These are phyloP conservation scores for Eustalomyia histrio DNA, from an alignment of 2,888 invertebrate genomes.

Conservation along the genomic window DNA sequence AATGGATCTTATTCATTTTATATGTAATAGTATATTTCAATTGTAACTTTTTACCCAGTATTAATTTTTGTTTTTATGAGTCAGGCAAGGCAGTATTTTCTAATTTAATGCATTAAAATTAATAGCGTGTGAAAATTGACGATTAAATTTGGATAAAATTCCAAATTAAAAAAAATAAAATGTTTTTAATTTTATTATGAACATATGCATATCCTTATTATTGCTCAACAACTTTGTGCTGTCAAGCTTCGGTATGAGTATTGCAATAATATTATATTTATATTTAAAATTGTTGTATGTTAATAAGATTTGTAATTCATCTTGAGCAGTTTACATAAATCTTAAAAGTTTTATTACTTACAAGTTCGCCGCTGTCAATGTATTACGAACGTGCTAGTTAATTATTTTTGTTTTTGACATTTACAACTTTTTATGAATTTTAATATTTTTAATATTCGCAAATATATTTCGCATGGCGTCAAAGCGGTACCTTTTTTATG, in stretches of 20 bases:
- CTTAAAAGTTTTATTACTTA: constrained; percentile 11
- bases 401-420: not conserved
- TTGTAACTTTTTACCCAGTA: constrained; percentile 35
- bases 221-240: not conserved
- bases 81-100: not conserved
- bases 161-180: not conserved
- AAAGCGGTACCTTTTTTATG: constrained; percentile 56
- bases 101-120: constrained; percentile 36
- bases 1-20: constrained; percentile 51
- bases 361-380: constrained; percentile 58
- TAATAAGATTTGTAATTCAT: not conserved
- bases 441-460: constrained; percentile 51
- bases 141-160: constrained; percentile 11
- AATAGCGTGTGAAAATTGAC: constrained; percentile 63
- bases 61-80: constrained; percentile 40
- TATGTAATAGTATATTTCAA: constrained; percentile 21
- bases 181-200: not conserved
- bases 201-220: constrained; percentile 1
- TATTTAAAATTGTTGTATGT: not conserved
- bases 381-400: constrained; percentile 49
- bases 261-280: too few species aligned
- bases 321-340: not conserved
- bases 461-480: constrained; percentile 43
- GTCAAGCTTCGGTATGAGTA: too few species aligned
- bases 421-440: constrained; percentile 54